phyloP scores from a whole-genome alignment of 2,888 invertebrate genomes.

The Tetranychus truncatus region DNA sequence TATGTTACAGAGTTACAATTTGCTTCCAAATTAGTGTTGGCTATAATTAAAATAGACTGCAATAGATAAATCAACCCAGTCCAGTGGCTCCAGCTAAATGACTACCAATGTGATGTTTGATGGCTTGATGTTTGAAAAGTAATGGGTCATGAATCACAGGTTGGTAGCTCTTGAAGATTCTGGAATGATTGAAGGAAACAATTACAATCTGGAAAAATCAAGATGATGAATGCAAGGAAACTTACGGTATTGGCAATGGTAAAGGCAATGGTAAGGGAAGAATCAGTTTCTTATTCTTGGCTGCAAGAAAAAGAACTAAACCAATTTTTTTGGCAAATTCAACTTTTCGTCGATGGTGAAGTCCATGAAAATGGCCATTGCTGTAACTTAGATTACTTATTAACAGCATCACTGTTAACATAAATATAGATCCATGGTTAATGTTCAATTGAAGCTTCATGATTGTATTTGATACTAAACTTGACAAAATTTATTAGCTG shows the following conservation, averaged over 20 bases:
- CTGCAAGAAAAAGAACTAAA: background rate
- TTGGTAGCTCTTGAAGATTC: conserved; percentile 1
- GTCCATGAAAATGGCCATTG: background rate
- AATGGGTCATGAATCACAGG: conserved; percentile 5
- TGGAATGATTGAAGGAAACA: background rate
- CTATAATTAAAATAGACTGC: no score
- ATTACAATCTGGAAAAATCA: background rate
- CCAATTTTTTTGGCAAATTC: conserved; percentile 9
- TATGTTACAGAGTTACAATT: no score
- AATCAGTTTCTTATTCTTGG: conserved; percentile 2
- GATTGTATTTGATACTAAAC: background rate
- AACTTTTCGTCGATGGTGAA: background rate
- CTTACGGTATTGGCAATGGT: conserved; percentile 7
- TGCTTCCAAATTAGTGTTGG: no score
- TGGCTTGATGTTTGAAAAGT: conserved; percentile 5
- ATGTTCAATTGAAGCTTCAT: background rate
- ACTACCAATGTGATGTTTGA: conserved; percentile 1
- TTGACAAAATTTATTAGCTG: background rate
- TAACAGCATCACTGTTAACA: background rate
- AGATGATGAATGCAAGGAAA: background rate
- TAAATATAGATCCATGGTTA: background rate
- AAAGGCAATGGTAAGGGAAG: background rate
- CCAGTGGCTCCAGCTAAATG: background rate
- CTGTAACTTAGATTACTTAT: background rate
- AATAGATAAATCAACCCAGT: background rate